Evolutionary conservation across 1,140 invertebrate genomes (phyloP).

Genomic region (Drosophila littoralis): DNA sequence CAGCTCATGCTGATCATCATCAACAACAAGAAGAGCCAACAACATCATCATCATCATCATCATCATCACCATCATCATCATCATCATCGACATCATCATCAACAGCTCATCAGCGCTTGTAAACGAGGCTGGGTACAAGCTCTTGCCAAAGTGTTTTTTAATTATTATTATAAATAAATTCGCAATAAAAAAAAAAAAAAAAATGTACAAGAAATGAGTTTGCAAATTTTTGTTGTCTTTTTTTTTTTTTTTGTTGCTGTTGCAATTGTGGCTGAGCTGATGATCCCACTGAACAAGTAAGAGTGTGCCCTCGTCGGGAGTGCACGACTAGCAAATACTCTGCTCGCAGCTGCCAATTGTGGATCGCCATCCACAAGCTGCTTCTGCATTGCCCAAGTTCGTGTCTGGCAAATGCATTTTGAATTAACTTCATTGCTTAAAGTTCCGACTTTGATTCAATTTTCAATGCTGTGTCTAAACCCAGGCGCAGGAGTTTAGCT

Average conservation of each 20-base stretch:
- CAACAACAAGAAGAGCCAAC: neutral
- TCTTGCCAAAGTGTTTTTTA: conserved; percentile 76
- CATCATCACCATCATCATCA: conserved; percentile 5
- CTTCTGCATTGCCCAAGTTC: no score
- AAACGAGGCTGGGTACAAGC: conserved; percentile 51
- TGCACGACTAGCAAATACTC: no score
- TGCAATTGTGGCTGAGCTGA: no score
- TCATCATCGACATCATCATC: conserved; percentile 5
- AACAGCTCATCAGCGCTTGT: conserved; percentile 20
- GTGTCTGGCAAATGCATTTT: no score
- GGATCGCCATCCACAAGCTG: no score
- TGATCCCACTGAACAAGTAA: no score
- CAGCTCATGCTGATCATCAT: neutral
- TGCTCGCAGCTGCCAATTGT: no score
- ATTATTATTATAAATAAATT: conserved; percentile 64
- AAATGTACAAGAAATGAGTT: conserved; percentile 21
- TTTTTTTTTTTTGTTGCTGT: neutral
- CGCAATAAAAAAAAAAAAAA: conserved; percentile 18
- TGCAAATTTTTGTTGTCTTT: neutral
- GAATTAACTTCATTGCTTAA: no score
- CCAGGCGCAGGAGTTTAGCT: no score
- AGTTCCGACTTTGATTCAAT: no score
- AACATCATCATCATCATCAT: conserved; percentile 5
- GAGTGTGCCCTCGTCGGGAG: no score
- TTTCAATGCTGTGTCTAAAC: no score